These are phyloP conservation scores for Megamerina dolium DNA, from an alignment of 2,888 invertebrate species.

Conservation along the genomic window DNA sequence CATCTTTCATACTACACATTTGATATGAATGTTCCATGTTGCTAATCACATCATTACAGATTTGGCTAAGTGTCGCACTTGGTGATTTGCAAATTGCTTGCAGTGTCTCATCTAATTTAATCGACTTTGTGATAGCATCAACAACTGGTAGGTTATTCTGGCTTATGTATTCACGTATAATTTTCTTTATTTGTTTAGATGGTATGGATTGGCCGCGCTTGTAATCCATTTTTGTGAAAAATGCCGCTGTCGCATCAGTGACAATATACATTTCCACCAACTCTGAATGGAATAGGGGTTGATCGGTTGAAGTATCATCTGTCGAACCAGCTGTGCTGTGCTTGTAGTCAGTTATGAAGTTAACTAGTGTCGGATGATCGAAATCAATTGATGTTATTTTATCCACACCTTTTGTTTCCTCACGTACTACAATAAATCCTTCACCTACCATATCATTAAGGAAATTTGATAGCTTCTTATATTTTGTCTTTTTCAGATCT, in stretches of 20 bases:
- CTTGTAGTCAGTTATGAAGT: slow-evolving; percentile 42
- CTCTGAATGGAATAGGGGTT: slow-evolving; percentile 42
- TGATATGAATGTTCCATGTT: slow-evolving; percentile 57
- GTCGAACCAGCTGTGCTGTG: slow-evolving; percentile 4
- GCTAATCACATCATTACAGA: slow-evolving; percentile 58
- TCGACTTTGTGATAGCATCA: slow-evolving; percentile 40
- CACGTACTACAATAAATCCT: slow-evolving; percentile 58
- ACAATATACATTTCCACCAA: slow-evolving; percentile 45
- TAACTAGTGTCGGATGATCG: slow-evolving; percentile 55
- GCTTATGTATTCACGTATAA: slow-evolving; percentile 67
- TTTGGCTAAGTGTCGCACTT: slow-evolving; percentile 60
- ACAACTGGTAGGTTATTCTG: slow-evolving; percentile 55
- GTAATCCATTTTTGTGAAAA: slow-evolving; percentile 45
- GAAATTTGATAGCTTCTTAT: slow-evolving; percentile 83
- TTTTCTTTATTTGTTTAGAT: slow-evolving; percentile 58
- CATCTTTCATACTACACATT: slow-evolving; percentile 45
- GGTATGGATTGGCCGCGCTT: slow-evolving; percentile 60
- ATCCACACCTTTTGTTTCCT: slow-evolving; percentile 74
- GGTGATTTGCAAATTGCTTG: slow-evolving; percentile 30
- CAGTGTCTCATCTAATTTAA: slow-evolving; percentile 40
- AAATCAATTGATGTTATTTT: slow-evolving; percentile 63
- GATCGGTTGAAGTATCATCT: slow-evolving; percentile 23
- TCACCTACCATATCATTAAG: slow-evolving; percentile 69
- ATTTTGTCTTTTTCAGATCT: slow-evolving; percentile 83
- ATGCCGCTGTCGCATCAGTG: slow-evolving; percentile 40